phyloP scores from a whole-genome alignment of 2,797 vertebrate genomes.

The Hoplostethus mediterraneus region DNA sequence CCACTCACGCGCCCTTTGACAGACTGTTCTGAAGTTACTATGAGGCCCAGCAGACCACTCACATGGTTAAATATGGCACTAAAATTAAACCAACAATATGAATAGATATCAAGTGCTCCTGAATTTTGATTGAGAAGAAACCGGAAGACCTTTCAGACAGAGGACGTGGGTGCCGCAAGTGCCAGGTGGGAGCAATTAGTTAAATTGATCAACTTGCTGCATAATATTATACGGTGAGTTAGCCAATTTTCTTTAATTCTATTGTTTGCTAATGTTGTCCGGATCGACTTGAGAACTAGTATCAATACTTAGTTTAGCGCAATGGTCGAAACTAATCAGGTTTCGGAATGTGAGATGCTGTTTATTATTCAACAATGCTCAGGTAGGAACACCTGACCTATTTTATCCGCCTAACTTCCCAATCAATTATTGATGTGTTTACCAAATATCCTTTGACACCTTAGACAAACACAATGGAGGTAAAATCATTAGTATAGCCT shows the following conservation, averaged over 20 bases:
- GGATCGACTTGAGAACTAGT: rapidly evolving
- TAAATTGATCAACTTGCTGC: not conserved
- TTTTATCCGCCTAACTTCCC: not conserved
- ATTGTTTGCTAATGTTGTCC: not conserved
- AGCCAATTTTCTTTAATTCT: not conserved
- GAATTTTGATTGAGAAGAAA: not conserved
- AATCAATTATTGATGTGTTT: no score
- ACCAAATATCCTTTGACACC: no score
- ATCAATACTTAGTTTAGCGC: not conserved
- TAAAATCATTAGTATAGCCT: no score
- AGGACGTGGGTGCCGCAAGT: not conserved
- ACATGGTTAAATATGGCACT: not conserved
- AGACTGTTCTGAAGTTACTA: not conserved
- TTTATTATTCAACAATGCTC: slow-evolving; percentile 57
- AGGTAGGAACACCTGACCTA: slow-evolving; percentile 24
- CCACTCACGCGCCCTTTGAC: no score
- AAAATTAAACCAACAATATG: not conserved
- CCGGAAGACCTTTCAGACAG: not conserved
- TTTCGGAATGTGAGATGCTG: slow-evolving; percentile 47
- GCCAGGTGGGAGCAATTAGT: slow-evolving; percentile 19
- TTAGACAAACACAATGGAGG: no score
- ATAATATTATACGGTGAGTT: not conserved
- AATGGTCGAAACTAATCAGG: slow-evolving; percentile 40
- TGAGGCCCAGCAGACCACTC: not conserved
- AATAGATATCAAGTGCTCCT: not conserved